These are phyloP conservation scores for Amphipyra tragopoginis DNA, from an alignment of 2,888 invertebrate species.

Conservation along the genomic window DNA sequence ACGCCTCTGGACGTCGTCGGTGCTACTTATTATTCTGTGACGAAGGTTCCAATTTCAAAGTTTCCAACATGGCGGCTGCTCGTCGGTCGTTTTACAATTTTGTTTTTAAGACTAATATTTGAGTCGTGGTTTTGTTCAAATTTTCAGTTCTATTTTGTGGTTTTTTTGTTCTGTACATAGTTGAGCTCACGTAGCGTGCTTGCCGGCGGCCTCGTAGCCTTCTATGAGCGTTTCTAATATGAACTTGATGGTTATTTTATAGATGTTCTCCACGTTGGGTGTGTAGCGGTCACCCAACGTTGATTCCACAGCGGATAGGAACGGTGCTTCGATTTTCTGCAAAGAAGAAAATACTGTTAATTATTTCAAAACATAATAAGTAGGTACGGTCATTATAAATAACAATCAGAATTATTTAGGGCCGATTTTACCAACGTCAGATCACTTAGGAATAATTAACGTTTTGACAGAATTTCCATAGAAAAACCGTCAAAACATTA, in stretches of 20 bases:
- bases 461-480: too few relatives aligned
- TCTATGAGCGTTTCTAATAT: slow-evolving; percentile 96
- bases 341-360: slow-evolving; percentile 46
- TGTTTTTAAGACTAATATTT: slow-evolving; percentile 24
- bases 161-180: slow-evolving; percentile 44
- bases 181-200: slow-evolving; percentile 74
- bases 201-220: slow-evolving; percentile 91
- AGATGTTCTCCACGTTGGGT: slow-evolving; percentile 96
- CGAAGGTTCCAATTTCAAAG: slow-evolving; percentile 51
- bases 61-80: slow-evolving; percentile 33
- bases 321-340: slow-evolving; percentile 97
- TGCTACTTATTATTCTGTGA: too few relatives aligned
- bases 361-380: not conserved
- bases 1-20: too few relatives aligned
- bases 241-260: slow-evolving; percentile 97
- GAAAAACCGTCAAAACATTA: too few relatives aligned
- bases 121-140: slow-evolving; percentile 26
- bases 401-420: too few relatives aligned
- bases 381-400: not conserved
- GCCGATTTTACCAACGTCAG: too few relatives aligned
- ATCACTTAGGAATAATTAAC: too few relatives aligned
- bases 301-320: slow-evolving; percentile 95
- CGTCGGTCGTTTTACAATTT: slow-evolving; percentile 22
- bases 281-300: slow-evolving; percentile 97
- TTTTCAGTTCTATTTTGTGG: slow-evolving; percentile 38